phyloP scores from a whole-genome alignment of 2,113 vertebrate species.

The Hemibagrus wyckioides region DNA sequence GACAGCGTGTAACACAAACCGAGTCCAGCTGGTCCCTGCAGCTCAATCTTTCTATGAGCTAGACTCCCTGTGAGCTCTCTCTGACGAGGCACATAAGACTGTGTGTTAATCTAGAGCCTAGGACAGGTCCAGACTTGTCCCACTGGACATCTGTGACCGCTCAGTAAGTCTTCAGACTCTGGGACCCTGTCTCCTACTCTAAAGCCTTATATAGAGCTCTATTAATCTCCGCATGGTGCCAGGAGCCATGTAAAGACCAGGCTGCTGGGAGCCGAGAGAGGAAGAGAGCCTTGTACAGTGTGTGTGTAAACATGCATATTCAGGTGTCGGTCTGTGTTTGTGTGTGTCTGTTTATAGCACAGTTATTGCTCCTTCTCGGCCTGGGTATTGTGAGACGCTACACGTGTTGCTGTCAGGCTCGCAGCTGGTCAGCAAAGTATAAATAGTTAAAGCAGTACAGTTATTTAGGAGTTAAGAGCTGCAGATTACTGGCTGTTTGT shows the following conservation, averaged over 20 bases:
- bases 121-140: slow-evolving; percentile 33
- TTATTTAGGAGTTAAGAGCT: slow-evolving; percentile 61
- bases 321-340: slow-evolving; percentile 5
- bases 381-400: slow-evolving; percentile 20
- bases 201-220: slow-evolving; percentile 42
- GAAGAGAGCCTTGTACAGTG: neutral
- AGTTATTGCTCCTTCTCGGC: slow-evolving; percentile 36
- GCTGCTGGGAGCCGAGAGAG: neutral
- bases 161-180: slow-evolving; percentile 37
- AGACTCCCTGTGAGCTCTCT: slow-evolving; percentile 26
- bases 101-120: slow-evolving; percentile 1
- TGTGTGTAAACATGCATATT: neutral
- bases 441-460: slow-evolving; percentile 65
- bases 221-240: slow-evolving; percentile 21
- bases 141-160: slow-evolving; percentile 33
- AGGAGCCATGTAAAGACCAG: slow-evolving; percentile 15
- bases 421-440: slow-evolving; percentile 51
- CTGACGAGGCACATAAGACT: slow-evolving; percentile 8
- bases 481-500: slow-evolving; percentile 54
- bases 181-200: slow-evolving; percentile 25
- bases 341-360: slow-evolving; percentile 5
- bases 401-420: slow-evolving; percentile 10
- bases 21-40: slow-evolving; percentile 38
- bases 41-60: slow-evolving; percentile 23
- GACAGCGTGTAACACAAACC: slow-evolving; percentile 45